Evolutionary conservation across 2,797 vertebrate genomes (phyloP).

Genomic region (Pelobates cultripes): DNA sequence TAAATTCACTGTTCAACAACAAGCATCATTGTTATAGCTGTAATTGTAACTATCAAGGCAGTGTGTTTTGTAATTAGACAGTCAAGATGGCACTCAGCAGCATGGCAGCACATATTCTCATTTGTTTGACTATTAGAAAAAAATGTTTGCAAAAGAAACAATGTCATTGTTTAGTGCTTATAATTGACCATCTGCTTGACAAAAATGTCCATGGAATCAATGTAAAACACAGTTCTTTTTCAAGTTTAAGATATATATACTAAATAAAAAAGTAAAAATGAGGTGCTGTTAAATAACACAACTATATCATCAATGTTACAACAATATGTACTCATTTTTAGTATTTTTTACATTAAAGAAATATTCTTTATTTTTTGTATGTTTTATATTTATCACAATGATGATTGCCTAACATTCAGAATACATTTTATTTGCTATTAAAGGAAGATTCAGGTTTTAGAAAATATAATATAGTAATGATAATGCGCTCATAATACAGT

Average conservation of each 20-base stretch:
- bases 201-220: conserved; percentile 80
- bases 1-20: conserved; percentile 75
- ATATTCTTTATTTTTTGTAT: too few relatives aligned
- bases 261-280: not conserved
- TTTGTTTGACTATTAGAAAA: conserved; percentile 83
- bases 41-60: conserved; percentile 85
- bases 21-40: conserved; percentile 78
- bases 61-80: conserved; percentile 84
- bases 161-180: conserved; percentile 83
- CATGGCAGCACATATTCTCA: conserved; percentile 78
- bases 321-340: too few relatives aligned
- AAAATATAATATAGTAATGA: too few relatives aligned
- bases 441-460: too few relatives aligned
- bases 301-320: not conserved
- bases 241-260: not conserved
- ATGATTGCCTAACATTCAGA: too few relatives aligned
- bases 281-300: not conserved
- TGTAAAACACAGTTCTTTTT: conserved; percentile 33
- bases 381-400: too few relatives aligned
- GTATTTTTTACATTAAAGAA: too few relatives aligned
- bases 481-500: too few relatives aligned
- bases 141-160: conserved; percentile 83
- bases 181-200: conserved; percentile 84
- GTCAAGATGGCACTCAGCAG: conserved; percentile 83
- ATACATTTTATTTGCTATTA: too few relatives aligned